Evolutionary conservation across 2,113 vertebrate genomes (phyloP), one percentile per base, ranked within the genome.

Genomic region (Bufo gargarizans): DNA sequence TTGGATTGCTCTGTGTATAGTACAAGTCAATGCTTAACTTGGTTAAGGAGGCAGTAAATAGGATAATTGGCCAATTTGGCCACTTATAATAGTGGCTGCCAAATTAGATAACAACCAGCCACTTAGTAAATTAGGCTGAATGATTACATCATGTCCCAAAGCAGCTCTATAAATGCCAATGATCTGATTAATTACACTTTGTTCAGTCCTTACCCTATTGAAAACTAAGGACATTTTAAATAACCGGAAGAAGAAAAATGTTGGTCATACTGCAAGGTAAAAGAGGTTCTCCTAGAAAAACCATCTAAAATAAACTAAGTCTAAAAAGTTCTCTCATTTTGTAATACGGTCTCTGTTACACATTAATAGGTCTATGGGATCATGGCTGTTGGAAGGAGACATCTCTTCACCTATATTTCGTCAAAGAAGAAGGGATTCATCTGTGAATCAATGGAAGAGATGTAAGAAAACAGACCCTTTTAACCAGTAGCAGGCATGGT

Each of bases 51-150:
- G 9, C 4, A 49, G 72, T 76, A 76, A 76, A 50, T 50, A 49
- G 45, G 72, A 76, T 76, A 76, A 76, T 76, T 76, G 72, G 45
- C 45, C 47, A 76, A 76, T 76, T 76, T 76, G 72, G 47, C 72
- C 16, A 76, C 17, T 76, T 71, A 71, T 45, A 4, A 20, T 20
- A 76, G 45, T 76, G 72, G 72, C 72, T 76, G 72, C 47, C 72
- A 76, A 76, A 76, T 76, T 49, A 20, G 47, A 76, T 76, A 76
- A 50, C 72, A 50, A 20, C 72, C 72, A 76, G 17, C 17, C 72
- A 76, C 71, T 76, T 50, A 76, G 72, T 47, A 76, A 76, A 76
- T 76, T 76, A 76, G 72, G 72, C 72, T 50, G 72, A 76, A 76
- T 76, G 72, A 76, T 49, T 76, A 11, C 72, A 76, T 76, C 72